These are phyloP conservation scores for Halictus ligatus DNA, from an alignment of 2,888 invertebrate species.

Conservation along the genomic window DNA sequence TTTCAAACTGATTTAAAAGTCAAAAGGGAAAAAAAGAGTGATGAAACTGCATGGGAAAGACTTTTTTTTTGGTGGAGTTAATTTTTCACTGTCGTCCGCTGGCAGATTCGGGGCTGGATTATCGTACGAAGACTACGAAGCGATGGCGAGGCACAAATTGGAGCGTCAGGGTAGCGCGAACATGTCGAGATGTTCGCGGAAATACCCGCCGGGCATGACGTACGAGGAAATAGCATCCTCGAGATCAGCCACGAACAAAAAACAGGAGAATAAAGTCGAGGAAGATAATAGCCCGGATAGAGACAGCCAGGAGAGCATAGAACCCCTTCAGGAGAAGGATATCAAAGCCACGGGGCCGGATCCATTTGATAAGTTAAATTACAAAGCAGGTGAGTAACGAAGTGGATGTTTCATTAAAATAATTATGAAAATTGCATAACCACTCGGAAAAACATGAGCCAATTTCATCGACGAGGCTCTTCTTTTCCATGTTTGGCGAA, in stretches of 20 bases:
- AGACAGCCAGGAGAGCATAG: constrained; percentile 80
- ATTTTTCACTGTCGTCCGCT: neutral
- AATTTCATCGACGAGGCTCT: neutral
- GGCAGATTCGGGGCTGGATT: constrained; percentile 79
- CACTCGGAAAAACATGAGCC: neutral
- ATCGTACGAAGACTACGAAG: constrained; percentile 83
- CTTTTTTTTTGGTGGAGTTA: neutral
- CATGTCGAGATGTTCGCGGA: constrained; percentile 75
- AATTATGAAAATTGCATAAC: neutral
- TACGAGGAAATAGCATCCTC: constrained; percentile 83
- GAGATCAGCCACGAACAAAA: constrained; percentile 71
- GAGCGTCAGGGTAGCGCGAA: constrained; percentile 79
- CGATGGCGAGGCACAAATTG: constrained; percentile 82
- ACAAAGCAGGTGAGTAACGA: constrained; percentile 81
- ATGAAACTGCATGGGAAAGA: neutral
- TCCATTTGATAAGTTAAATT: constrained; percentile 84
- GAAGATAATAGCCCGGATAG: constrained; percentile 77
- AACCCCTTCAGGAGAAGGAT: constrained; percentile 81
- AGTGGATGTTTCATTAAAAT: neutral
- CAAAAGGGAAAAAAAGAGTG: neutral
- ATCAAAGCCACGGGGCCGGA: constrained; percentile 84
- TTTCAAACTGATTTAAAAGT: neutral
- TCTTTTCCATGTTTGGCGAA: neutral
- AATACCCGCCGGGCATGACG: constrained; percentile 82
- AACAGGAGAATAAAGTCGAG: constrained; percentile 69